phyloP scores from a whole-genome alignment of 2,113 vertebrate genomes.

The Fregata magnificens region DNA sequence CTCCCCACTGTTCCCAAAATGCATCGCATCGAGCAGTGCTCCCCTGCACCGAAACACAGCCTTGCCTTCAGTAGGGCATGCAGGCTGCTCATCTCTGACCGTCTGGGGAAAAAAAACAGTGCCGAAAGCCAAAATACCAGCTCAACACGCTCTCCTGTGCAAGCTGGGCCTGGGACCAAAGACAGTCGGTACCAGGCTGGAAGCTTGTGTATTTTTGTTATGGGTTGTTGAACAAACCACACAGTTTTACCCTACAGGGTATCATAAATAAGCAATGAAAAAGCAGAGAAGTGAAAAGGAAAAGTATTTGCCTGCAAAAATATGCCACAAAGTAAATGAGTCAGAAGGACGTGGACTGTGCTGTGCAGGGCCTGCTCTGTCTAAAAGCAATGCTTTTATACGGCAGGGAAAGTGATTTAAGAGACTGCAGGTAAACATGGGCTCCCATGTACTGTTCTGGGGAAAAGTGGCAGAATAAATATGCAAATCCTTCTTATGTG shows the following conservation, averaged over 20 bases:
- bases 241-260: slow-evolving; percentile 56
- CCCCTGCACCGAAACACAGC: not conserved
- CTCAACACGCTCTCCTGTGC: not conserved
- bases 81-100: not conserved
- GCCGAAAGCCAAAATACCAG: not conserved
- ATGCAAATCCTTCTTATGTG: slow-evolving; percentile 65
- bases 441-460: slow-evolving; percentile 11
- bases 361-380: not conserved
- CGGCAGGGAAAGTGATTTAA: slow-evolving; percentile 34
- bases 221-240: slow-evolving; percentile 55
- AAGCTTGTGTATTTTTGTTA: slow-evolving; percentile 39
- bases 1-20: not conserved
- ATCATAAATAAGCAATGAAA: slow-evolving; percentile 58
- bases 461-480: slow-evolving; percentile 64
- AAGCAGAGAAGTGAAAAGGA: slow-evolving; percentile 36
- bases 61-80: not conserved
- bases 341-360: not conserved
- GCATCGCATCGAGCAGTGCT: accelerated
- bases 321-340: slow-evolving; percentile 6
- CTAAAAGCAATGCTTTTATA: not conserved
- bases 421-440: slow-evolving; percentile 31
- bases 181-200: not conserved
- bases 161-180: slow-evolving; percentile 8
- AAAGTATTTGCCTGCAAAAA: slow-evolving; percentile 39
- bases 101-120: not conserved